Base-by-base conservation (phyloP, 2,113 vertebrate genomes). In the Leptocoma aspasia region DNA sequence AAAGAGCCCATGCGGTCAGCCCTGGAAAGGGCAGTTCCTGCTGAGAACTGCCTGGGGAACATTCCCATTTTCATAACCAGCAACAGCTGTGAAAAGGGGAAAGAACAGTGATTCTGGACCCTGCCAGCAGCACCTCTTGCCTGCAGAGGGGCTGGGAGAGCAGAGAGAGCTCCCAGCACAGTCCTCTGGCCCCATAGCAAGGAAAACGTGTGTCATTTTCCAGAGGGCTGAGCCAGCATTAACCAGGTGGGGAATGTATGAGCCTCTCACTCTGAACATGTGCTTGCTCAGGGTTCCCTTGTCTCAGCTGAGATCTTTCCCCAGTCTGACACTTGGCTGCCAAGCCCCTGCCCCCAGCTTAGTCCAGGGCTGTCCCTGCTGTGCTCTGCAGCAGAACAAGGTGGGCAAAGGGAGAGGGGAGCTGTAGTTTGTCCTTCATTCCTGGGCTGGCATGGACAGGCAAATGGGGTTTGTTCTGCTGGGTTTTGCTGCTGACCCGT, bases 131-230 rank as follows among this genome's bases (percentile, higher is more conserved):
- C 87, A 78, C 88, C 87, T 84, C 92, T 70, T 0, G 2, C 9
- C 83, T 41, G 50, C 82, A 83, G 80, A 42, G 1, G 0, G 69
- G 60, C 24, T 0, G 16, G 72, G 72, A 47, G 65, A 78, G 65
- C 47, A 22, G 31, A 8, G 85, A 4, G 61, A 4, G n/a, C 54
- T 95, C 84, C 86, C 95, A 77, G 86, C 65, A 65, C 60, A n/a
- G 47, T 45, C 53, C 52, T 27, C 69, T 94, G 89, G 94, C 82
- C 57, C 70, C 0, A 3, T 82, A 79, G 80, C 76, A n/a, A 63
- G 95, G 94, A 96, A 96, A 97, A 86, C 22, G 0, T 2, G 26
- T 76, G 65, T 93, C 82, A 94, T 94, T 93, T 95, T 95, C 94
- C 95, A 97, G 79, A 82, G 81, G 77, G 57, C 83, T 82, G 80